Base-by-base conservation (phyloP, 2,797 vertebrate genomes). In the Hypotaenidia philippensis region DNA sequence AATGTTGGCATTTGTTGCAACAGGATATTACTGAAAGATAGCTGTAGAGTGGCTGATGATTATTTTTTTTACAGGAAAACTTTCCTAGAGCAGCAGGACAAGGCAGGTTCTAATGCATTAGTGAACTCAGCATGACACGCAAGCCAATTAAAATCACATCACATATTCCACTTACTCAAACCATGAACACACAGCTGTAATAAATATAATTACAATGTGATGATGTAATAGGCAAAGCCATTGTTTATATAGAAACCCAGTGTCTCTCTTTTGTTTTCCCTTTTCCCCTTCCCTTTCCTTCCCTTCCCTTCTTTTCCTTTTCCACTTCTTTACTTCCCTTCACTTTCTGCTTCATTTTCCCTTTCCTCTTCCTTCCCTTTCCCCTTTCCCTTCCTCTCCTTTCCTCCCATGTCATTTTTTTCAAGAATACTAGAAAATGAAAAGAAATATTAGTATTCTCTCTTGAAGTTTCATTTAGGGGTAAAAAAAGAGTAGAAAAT, bases 151-250 rank as follows among this genome's bases (percentile, higher is more conserved):
- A 96, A 97, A 94, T 77, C 68, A 87, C 64, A 96, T 91, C 66
- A 59, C 55, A 69, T 57, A 78, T 71, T 83, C 36, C 31, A 40
- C 77, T 94, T 71, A 74, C 78, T 72, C 63, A 93, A 79, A 84
- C 32, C 44, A 60, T 76, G 47, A 94, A 41, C 75, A 83, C 44
- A 29, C 7, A 70, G 75, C 55, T 52, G 2, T 85, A 92, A 92
- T 96, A 97, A 96, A 96, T 92, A 83, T 81, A 96, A 96, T 87
- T 92, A 91, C 26, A 93, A 50, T 47, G 36, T 66, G 66, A 85
- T 91, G 80, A 91, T 71, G 71, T 78, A 95, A 96, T 23, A 91
- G 65, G 44, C 31, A 96, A 93, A 90, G 45, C 52, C 57, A 87
- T 53, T 88, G 56, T 87, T 96, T 74, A 81, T 66, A 53, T 10